A percentile compares a stretch with the other conserved stretches of the same genome.
Evolutionary conservation across 2,888 invertebrate genomes (phyloP).

Genomic region (Trachelus troglodyta): DNA sequence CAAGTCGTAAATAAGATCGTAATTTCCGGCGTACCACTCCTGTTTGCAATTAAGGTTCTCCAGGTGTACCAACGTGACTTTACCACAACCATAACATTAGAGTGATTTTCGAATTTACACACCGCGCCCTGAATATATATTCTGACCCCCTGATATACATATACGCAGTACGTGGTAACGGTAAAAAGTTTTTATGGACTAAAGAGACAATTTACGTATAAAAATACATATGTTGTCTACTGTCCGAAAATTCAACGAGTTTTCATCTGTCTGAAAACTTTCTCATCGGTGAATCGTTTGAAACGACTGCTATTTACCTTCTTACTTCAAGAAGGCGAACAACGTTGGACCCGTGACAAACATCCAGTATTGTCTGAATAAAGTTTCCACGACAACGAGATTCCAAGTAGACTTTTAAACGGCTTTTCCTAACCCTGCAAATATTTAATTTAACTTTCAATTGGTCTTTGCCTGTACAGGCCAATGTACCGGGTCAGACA

Average conservation of each 20-base stretch:
- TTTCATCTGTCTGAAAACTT: not conserved
- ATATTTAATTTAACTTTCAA: constrained; percentile 48
- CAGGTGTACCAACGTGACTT: not conserved
- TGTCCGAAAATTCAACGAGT: not conserved
- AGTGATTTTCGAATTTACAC: not conserved
- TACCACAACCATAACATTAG: not conserved
- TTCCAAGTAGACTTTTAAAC: not conserved
- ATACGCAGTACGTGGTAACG: not conserved
- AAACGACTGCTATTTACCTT: not conserved
- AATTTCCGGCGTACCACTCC: not conserved
- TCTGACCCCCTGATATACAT: too few species aligned
- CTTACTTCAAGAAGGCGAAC: not conserved
- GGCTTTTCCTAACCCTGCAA: constrained; percentile 24
- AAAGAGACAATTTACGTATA: too few species aligned
- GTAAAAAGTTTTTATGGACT: not conserved
- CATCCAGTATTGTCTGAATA: not conserved
- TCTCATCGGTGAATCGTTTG: not conserved
- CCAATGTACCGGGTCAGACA: constrained; percentile 13
- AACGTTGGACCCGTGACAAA: not conserved
- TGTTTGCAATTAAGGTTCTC: not conserved
- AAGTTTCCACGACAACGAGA: not conserved
- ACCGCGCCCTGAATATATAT: not conserved
- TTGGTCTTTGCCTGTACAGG: constrained; percentile 31
- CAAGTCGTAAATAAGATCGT: constrained; percentile 1
- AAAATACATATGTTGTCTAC: too few species aligned